A percentile compares a stretch with the other conserved stretches of the same genome.
Evolutionary conservation across 2,113 vertebrate genomes (phyloP).

Genomic region (Noturus placidus): DNA sequence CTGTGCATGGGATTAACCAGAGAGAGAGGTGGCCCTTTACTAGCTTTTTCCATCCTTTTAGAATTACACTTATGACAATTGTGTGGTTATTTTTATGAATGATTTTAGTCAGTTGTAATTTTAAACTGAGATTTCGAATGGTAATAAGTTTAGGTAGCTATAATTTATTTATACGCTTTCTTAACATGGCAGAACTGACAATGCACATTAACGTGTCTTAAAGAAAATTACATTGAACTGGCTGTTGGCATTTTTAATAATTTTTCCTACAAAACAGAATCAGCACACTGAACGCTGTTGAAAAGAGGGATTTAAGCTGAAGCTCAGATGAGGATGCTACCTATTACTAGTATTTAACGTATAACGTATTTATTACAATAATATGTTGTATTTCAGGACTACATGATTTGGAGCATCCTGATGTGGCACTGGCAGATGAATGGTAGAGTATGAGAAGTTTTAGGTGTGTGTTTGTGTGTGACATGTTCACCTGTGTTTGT

Average conservation of each 20-base stretch:
- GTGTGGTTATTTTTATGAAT: background rate
- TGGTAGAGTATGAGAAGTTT: constrained; percentile 76
- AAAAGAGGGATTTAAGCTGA: background rate
- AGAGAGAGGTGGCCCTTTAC: background rate
- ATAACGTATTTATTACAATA: background rate
- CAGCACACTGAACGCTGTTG: background rate
- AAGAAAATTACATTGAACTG: background rate
- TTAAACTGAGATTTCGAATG: background rate
- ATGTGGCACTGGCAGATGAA: constrained; percentile 93
- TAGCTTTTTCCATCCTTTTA: constrained; percentile 19
- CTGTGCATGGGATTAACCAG: no score
- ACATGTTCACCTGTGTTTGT: background rate
- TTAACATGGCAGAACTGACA: constrained; percentile 10
- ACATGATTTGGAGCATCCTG: constrained; percentile 98
- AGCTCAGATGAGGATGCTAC: background rate
- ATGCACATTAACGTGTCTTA: background rate
- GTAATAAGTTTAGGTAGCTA: background rate
- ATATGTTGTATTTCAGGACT: constrained; percentile 77
- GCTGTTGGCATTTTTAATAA: background rate
- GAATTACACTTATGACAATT: constrained; percentile 46
- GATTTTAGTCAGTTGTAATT: background rate
- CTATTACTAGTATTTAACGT: background rate
- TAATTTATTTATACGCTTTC: constrained; percentile 1
- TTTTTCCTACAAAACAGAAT: background rate
- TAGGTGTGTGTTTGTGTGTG: constrained; percentile 38